These are phyloP conservation scores for Eristalinus aeneus DNA, from an alignment of 2,888 invertebrate species.

Conservation along the genomic window DNA sequence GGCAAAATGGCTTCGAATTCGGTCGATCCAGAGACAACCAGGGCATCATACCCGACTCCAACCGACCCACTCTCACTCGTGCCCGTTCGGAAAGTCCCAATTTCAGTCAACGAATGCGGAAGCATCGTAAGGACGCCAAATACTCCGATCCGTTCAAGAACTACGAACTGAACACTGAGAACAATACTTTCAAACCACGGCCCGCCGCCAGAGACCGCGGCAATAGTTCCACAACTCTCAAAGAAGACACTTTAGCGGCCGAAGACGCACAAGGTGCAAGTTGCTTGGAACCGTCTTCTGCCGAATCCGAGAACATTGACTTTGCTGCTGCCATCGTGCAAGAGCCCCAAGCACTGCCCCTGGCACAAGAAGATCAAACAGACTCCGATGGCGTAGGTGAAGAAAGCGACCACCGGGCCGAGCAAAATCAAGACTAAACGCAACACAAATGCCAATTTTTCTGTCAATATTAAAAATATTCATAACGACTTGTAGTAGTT, in stretches of 20 bases:
- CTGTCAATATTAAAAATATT: slow-evolving; percentile 24
- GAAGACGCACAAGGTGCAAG: slow-evolving; percentile 36
- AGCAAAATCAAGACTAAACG: slow-evolving; percentile 58
- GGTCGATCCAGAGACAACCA: slow-evolving; percentile 78
- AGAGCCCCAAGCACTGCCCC: slow-evolving; percentile 2
- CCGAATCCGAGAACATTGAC: slow-evolving; percentile 48
- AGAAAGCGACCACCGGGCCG: slow-evolving; percentile 43
- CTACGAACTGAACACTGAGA: slow-evolving; percentile 79
- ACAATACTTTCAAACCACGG: slow-evolving; percentile 78
- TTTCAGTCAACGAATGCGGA: slow-evolving; percentile 74
- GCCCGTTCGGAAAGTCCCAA: slow-evolving; percentile 80
- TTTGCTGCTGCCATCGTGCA: slow-evolving; percentile 17
- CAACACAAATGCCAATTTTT: slow-evolving; percentile 50
- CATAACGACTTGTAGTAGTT: slow-evolving; percentile 12
- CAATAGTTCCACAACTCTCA: slow-evolving; percentile 41
- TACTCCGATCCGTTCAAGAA: slow-evolving; percentile 79
- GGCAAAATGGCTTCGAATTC: slow-evolving; percentile 80
- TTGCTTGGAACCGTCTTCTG: slow-evolving; percentile 39
- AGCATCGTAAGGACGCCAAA: slow-evolving; percentile 72
- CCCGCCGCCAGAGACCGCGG: slow-evolving; percentile 38
- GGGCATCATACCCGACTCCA: slow-evolving; percentile 61
- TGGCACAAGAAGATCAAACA: slow-evolving; percentile 41
- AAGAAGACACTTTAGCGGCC: slow-evolving; percentile 27
- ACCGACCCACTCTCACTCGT: slow-evolving; percentile 76
- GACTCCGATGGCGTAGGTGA: slow-evolving; percentile 57